Evolutionary conservation across 2,888 invertebrate genomes (phyloP).

Genomic region (Netelia fuscicornis): DNA sequence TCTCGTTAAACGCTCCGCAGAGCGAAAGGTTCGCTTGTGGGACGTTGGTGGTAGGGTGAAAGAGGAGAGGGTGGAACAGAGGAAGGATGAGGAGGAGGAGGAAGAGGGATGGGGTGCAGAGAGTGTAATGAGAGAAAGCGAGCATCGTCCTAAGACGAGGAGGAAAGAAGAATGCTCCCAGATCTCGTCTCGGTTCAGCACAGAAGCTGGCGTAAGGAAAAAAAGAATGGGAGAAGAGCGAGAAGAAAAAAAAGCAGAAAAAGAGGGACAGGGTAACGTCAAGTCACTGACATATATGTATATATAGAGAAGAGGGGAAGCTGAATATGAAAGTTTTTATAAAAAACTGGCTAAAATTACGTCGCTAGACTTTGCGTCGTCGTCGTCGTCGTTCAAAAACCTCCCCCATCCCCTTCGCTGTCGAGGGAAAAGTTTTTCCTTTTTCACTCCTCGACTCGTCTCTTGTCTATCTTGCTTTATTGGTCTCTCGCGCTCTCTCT

Average conservation of each 20-base stretch:
- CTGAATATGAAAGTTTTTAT: not conserved
- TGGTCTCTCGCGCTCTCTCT: no score
- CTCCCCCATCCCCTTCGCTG: not conserved
- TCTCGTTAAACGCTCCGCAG: constrained; percentile 67
- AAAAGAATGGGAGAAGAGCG: not conserved
- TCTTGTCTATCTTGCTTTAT: no score
- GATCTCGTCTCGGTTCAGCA: not conserved
- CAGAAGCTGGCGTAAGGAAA: not conserved
- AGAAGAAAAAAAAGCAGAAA: not conserved
- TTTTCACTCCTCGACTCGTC: not conserved
- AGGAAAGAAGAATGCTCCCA: constrained; percentile 27
- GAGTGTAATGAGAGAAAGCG: constrained; percentile 51
- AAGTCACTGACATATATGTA: not conserved
- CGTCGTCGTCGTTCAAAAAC: not conserved
- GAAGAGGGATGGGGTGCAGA: not conserved
- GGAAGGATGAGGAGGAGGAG: not conserved
- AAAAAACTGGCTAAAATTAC: constrained; percentile 36
- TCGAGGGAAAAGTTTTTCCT: not conserved
- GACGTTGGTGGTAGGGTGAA: no score
- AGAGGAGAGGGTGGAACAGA: no score
- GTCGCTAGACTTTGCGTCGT: not conserved
- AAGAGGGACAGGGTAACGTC: not conserved
- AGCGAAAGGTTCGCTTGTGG: constrained; percentile 11
- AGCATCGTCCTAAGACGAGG: constrained; percentile 5
- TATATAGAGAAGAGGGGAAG: not conserved